Percentiles rank a stretch among this genome's conserved stretches.
These are phyloP conservation scores for Ptyas mucosa DNA, from an alignment of 2,113 vertebrate species.

Conservation along the genomic window DNA sequence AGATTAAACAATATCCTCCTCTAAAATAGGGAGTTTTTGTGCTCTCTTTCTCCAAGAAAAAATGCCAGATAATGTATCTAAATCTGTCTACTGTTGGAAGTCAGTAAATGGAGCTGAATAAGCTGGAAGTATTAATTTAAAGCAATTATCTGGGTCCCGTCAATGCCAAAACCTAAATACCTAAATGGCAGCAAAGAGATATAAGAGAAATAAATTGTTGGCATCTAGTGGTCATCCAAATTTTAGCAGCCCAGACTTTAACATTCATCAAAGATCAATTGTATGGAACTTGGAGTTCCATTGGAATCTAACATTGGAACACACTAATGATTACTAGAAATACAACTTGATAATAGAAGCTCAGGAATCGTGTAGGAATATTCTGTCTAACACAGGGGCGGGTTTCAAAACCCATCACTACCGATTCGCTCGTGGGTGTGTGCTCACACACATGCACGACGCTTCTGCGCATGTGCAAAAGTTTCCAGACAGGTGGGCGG, in stretches of 20 bases:
- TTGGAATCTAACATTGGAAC: not conserved
- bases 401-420: no score
- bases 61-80: not conserved
- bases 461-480: no score
- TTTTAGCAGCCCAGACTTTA: not conserved
- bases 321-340: not conserved
- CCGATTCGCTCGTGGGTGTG: no score
- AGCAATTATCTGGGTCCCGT: not conserved
- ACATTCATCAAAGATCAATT: not conserved
- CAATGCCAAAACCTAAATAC: not conserved
- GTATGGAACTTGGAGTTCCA: not conserved
- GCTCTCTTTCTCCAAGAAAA: not conserved
- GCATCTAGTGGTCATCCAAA: not conserved
- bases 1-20: not conserved
- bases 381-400: not conserved
- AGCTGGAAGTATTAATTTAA: not conserved
- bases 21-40: not conserved
- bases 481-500: no score
- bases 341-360: not conserved
- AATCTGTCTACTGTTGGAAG: not conserved
- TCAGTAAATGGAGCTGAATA: not conserved
- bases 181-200: not conserved
- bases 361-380: not conserved
- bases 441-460: no score
- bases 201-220: not conserved